Base-by-base conservation (phyloP, 2,113 vertebrate genomes). In the Bubo bubo region DNA sequence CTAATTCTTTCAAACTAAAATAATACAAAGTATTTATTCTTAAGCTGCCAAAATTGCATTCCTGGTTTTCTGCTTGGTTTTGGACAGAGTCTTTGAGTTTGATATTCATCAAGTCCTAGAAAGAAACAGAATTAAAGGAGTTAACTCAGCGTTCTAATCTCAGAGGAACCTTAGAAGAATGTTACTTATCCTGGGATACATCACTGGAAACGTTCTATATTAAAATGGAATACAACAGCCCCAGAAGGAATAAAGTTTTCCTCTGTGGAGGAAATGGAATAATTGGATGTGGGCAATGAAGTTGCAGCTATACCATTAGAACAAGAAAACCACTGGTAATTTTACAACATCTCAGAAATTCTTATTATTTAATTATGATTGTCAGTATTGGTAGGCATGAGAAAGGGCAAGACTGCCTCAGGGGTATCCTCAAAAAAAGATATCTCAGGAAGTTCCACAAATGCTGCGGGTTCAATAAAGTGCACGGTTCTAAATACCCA, bases 211-310 rank as follows among this genome's bases (percentile, higher is more conserved):
- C 27, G 63, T 88, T 86, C 67, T 83, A 34, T 92, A 90, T 96
- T 95, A 93, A 97, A 90, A 26, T 59, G 86, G 70, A 91, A 82
- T 0, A 91, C 53, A 91, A 88, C 17, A 87, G 64, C 79, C 79
- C 47, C 82, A 88, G 39, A 97, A 95, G 88, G 71, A 94, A 92
- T 50, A 73, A 72, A 83, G 49, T 21, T 91, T 73, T 79, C 74
- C 75, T 97, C 67, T 66, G 50, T 70, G 71, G 49, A 84, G 37
- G 58, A 81, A 93, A 85, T 1, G 3, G 66, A 86, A 30, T 93
- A 96, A 97, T 83, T 96, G 71, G 55, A 88, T 73, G 63, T 7
- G 41, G 45, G 90, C 66, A 92, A 83, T 47, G 59, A 93, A 92
- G 53, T 27, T 76, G 64, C 91, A 97, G 79, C 37, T 75, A 64